Conservation (phyloP, 1,140 invertebrate genomes). For the Acromyrmex echinatior region DNA sequence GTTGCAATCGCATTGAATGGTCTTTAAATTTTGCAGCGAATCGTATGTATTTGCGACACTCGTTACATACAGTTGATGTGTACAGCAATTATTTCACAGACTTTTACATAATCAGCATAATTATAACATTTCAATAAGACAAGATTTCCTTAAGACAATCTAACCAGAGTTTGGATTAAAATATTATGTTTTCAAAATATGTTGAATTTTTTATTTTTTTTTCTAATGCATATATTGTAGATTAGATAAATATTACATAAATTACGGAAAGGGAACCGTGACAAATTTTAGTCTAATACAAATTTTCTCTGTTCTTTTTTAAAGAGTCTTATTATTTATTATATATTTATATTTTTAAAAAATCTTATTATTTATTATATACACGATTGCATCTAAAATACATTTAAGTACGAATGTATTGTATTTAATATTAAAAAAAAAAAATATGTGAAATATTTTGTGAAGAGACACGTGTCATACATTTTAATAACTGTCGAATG, state of each 20-base stretch:
- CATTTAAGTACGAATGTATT: neutral
- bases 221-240: neutral
- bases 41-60: conserved; percentile 16
- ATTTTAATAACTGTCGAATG: neutral
- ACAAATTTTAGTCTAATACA: neutral
- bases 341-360: neutral
- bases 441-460: conserved; percentile 3
- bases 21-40: neutral
- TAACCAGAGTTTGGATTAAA: neutral
- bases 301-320: neutral
- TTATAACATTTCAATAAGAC: conserved; percentile 29
- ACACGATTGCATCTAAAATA: neutral
- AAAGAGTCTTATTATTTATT: neutral
- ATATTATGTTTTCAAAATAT: neutral
- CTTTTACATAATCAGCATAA: conserved; percentile 19
- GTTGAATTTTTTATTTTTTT: neutral
- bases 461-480: neutral
- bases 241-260: neutral
- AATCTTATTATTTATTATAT: neutral
- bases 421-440: conserved; percentile 9
- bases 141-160: conserved; percentile 18
- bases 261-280: neutral
- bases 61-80: neutral
- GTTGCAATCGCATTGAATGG: neutral
- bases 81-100: conserved; percentile 23